Evolutionary conservation across 2,888 invertebrate genomes (phyloP).

Genomic region (Drosophila ustulata): DNA sequence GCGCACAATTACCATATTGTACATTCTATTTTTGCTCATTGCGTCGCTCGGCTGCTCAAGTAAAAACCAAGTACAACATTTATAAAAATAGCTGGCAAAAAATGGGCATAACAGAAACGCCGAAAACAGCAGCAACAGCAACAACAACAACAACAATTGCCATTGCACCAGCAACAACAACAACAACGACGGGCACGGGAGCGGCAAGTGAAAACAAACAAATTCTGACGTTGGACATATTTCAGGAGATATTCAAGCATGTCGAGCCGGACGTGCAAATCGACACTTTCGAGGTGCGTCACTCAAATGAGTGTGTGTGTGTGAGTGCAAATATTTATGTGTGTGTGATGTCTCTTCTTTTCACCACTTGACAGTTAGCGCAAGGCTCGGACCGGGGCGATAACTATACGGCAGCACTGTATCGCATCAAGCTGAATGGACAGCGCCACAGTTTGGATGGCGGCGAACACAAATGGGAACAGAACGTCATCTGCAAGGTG

Average conservation of each 20-base stretch:
- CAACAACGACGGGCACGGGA: constrained; percentile 44
- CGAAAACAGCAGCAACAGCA: constrained; percentile 59
- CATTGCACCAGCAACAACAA: constrained; percentile 26
- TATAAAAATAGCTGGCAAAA: constrained; percentile 21
- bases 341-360: constrained; percentile 3
- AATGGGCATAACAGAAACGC: constrained; percentile 81
- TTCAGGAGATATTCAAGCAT: constrained; percentile 86
- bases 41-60: background rate
- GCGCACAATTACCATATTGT: background rate
- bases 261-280: constrained; percentile 87
- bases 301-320: background rate
- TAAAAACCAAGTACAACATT: constrained; percentile 10
- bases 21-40: background rate
- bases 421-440: constrained; percentile 88
- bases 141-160: constrained; percentile 19
- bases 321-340: background rate
- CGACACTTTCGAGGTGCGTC: constrained; percentile 86
- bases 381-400: constrained; percentile 91
- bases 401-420: constrained; percentile 91
- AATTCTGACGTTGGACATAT: constrained; percentile 86
- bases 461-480: constrained; percentile 87
- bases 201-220: constrained; percentile 56
- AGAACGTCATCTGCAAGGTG: constrained; percentile 90
- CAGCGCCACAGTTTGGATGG: constrained; percentile 72
- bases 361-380: constrained; percentile 86